Percentiles rank a stretch among this genome's conserved stretches.
Evolutionary conservation across 2,888 invertebrate species (phyloP).

Genomic region (Habrosyne pyritoides): DNA sequence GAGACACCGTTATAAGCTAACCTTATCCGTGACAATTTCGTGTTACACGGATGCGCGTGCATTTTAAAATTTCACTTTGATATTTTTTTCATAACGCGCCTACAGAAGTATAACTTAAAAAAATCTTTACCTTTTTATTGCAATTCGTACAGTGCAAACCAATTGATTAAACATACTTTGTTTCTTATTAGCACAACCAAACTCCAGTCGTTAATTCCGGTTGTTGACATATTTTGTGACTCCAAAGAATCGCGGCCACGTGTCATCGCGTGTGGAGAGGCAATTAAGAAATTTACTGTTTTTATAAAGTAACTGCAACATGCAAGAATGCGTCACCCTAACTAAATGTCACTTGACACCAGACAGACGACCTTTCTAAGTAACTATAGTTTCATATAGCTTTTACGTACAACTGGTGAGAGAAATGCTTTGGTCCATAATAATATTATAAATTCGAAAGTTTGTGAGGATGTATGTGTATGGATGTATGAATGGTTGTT

Average conservation of each 20-base stretch:
- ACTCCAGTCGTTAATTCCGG: background rate
- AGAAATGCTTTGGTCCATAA: slow-evolving; percentile 11
- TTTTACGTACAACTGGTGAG: slow-evolving; percentile 19
- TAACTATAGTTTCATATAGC: slow-evolving; percentile 14
- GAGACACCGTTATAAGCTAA: too few relatives aligned
- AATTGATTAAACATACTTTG: background rate
- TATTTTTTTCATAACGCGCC: too few relatives aligned
- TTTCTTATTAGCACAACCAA: background rate
- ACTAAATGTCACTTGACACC: slow-evolving; percentile 50
- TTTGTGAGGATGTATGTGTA: too few relatives aligned
- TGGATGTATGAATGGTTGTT: too few relatives aligned
- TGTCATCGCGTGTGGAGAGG: background rate
- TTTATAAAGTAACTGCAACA: slow-evolving; percentile 24
- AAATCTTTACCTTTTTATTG: too few relatives aligned
- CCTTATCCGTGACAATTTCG: too few relatives aligned
- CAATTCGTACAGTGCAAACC: too few relatives aligned
- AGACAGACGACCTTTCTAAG: slow-evolving; percentile 31
- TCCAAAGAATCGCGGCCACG: background rate
- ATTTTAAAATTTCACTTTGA: too few relatives aligned
- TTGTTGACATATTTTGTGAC: background rate
- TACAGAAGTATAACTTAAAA: too few relatives aligned
- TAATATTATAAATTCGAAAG: too few relatives aligned
- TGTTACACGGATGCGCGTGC: too few relatives aligned
- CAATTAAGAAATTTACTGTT: slow-evolving; percentile 8
- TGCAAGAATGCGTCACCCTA: slow-evolving; percentile 44